Evolutionary conservation across 2,888 invertebrate species (phyloP), one percentile per base, ranked within the genome.

Genomic region (Ariolimax columbianus): DNA sequence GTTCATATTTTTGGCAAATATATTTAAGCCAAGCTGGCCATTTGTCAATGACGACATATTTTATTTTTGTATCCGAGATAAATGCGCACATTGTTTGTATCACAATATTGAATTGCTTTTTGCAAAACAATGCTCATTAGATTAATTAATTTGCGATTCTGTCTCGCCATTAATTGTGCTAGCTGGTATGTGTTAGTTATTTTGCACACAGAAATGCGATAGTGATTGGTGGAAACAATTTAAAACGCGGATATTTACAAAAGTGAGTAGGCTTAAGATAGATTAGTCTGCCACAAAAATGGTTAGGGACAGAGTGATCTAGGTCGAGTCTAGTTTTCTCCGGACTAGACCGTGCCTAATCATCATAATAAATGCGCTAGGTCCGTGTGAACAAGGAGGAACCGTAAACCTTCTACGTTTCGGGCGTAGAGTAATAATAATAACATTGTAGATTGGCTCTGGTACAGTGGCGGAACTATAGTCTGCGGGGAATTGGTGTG

Each of bases 341-440:
- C 80, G 80, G 80, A 68, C 80, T 26, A 47, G 80, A 80, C 80
- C 43, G 23, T 43, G 68, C 80, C 26, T 68, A 43, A 79, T 80
- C 70, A 47, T 80, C 80, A 80, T 80, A 80, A 80, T 80, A 80
- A 68, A 80, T 80, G 66, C 68, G 68, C 63, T 63, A 33, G 38
- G 59, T 30, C 30, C 33, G 55, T n/a, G 77, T 77, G 59, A 51
- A 73, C n/a, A 73, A 70, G 72, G n/a, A 30, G 75, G 72, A 70
- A 51, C 75, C 51, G 75, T 68, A 43, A 63, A 66, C 6, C 30
- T 3, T 47, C 68, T 81, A 26, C 17, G 19, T 66, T 66, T 66
- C 14, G 66, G 33, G 33, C 59, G 3, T n/a, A 63, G 26, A 63
- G n/a, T 63, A 63, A 23, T 63, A 63, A 6, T 4, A 63, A 2